phyloP scores from a whole-genome alignment of 2,888 invertebrate species.

The Alloscopus bannaensis region DNA sequence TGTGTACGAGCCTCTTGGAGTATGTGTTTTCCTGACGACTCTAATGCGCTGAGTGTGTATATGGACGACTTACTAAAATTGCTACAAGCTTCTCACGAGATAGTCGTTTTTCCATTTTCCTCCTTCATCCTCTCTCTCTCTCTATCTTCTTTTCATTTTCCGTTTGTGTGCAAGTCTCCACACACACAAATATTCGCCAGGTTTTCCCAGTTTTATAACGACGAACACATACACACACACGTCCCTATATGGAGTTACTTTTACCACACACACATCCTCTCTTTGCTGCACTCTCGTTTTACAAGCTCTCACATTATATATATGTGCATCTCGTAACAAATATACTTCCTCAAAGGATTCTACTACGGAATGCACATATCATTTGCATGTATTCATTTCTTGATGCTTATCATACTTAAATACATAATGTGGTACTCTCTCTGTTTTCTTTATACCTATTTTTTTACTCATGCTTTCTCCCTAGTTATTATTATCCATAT shows the following conservation, averaged over 20 bases:
- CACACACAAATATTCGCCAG: not conserved
- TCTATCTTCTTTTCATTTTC: constrained; percentile 30
- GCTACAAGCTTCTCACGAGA: not conserved
- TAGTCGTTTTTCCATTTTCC: constrained; percentile 10
- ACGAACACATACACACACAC: not conserved
- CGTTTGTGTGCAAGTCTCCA: constrained; percentile 22
- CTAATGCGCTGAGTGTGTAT: not conserved
- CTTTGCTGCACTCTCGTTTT: constrained; percentile 1
- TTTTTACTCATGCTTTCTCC: constrained; percentile 2
- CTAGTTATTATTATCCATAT: constrained; percentile 1
- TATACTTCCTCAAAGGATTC: too few relatives aligned
- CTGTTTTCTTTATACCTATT: constrained; percentile 16
- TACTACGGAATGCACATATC: constrained; percentile 6
- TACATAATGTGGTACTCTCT: constrained; percentile 14
- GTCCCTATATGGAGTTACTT: too few relatives aligned
- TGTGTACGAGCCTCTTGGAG: constrained; percentile 16
- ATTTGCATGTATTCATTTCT: not conserved
- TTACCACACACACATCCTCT: too few relatives aligned
- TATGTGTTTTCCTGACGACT: not conserved
- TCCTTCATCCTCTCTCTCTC: not conserved
- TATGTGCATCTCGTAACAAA: not conserved
- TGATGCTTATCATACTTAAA: constrained; percentile 4
- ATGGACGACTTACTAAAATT: not conserved
- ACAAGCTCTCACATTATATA: not conserved
- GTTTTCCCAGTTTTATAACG: not conserved